phyloP scores from a whole-genome alignment of 2,888 invertebrate genomes.

The Napeogenes inachia region DNA sequence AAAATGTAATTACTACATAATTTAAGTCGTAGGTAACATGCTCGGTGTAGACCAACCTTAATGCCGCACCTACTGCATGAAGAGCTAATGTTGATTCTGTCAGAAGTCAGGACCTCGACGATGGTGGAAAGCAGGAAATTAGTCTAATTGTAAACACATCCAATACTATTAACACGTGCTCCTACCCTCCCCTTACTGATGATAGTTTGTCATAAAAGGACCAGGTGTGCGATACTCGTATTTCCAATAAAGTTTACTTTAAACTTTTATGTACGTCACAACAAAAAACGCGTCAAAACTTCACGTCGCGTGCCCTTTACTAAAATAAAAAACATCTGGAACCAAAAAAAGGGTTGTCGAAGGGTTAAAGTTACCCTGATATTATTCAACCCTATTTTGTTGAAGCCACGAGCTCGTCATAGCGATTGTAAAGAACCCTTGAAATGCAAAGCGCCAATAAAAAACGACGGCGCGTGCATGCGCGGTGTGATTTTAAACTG shows the following conservation, averaged over 20 bases:
- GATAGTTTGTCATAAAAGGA: not conserved
- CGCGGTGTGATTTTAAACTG: constrained; percentile 74
- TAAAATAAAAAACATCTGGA: constrained; percentile 67
- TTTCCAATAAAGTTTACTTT: constrained; percentile 10
- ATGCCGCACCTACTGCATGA: constrained; percentile 16
- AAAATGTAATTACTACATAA: too few species aligned
- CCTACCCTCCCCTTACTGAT: constrained; percentile 5
- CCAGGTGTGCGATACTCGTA: constrained; percentile 21
- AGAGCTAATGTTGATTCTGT: constrained; percentile 21
- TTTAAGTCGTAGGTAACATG: too few species aligned
- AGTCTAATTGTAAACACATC: constrained; percentile 18
- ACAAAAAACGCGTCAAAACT: constrained; percentile 51
- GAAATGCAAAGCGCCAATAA: constrained; percentile 69
- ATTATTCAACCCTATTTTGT: constrained; percentile 44
- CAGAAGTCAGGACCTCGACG: not conserved
- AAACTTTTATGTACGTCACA: constrained; percentile 16
- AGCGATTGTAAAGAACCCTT: constrained; percentile 42
- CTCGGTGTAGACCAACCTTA: constrained; percentile 15
- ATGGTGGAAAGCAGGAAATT: constrained; percentile 19
- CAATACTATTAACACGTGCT: constrained; percentile 9
- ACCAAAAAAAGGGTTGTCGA: constrained; percentile 60
- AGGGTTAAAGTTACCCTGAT: constrained; percentile 50
- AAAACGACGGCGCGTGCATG: constrained; percentile 69
- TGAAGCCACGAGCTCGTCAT: constrained; percentile 39
- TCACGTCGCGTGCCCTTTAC: constrained; percentile 55